Percentiles rank a stretch among this genome's conserved stretches.
These are phyloP conservation scores for Esox masquinongy DNA, from an alignment of 2,797 vertebrate species.

Conservation along the genomic window DNA sequence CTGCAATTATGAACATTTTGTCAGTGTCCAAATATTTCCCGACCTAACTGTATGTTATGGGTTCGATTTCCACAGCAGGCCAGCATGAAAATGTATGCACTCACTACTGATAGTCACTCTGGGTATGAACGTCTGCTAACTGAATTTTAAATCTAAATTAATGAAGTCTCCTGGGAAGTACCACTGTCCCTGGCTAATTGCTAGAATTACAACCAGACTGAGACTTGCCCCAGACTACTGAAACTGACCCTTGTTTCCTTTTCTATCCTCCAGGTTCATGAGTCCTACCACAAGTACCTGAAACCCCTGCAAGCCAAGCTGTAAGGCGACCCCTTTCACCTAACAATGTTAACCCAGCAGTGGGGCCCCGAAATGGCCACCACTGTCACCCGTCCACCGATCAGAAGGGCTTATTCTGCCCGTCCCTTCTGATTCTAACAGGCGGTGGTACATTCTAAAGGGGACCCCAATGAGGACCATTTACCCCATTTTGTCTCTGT, in stretches of 20 bases:
- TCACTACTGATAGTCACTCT: too few species aligned
- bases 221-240: background rate
- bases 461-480: background rate
- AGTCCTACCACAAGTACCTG: constrained; percentile 91
- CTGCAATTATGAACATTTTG: too few species aligned
- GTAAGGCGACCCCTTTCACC: constrained; percentile 65
- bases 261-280: constrained; percentile 82
- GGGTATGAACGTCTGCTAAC: too few species aligned
- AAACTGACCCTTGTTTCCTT: background rate
- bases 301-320: constrained; percentile 91
- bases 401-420: constrained; percentile 8
- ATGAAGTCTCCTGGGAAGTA: background rate
- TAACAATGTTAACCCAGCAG: constrained; percentile 22
- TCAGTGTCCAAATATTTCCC: too few species aligned
- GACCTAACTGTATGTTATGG: too few species aligned
- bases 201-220: background rate
- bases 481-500: too few species aligned
- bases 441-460: background rate
- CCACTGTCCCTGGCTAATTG: background rate
- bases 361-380: constrained; percentile 14
- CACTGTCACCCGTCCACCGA: constrained; percentile 5
- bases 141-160: too few species aligned
- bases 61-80: too few species aligned
- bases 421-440: background rate
- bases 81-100: too few species aligned